phyloP scores from a whole-genome alignment of 2,113 vertebrate species.

The Megaptera novaeangliae region DNA sequence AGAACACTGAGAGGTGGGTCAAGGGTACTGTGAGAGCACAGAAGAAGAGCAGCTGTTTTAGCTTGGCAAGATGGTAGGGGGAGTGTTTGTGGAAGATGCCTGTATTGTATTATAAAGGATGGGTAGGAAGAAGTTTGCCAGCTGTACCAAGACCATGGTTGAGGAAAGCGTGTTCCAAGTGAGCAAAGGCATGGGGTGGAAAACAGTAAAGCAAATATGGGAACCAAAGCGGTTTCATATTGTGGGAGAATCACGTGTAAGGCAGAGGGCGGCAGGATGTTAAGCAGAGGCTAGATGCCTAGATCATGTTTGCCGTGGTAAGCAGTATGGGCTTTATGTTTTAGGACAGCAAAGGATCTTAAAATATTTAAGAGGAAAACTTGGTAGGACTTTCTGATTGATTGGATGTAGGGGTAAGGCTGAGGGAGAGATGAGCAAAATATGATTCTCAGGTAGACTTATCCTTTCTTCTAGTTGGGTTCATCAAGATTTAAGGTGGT shows the following conservation, averaged over 20 bases:
- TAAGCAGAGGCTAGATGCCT: not conserved
- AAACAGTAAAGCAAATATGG: not conserved
- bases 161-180: not conserved
- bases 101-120: not conserved
- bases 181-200: not conserved
- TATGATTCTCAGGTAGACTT: not conserved
- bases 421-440: not conserved
- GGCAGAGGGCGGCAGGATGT: not conserved
- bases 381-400: not conserved
- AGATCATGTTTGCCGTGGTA: not conserved
- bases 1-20: not conserved
- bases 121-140: not conserved
- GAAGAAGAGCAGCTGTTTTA: too few relatives aligned
- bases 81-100: not conserved
- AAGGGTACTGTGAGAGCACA: not conserved
- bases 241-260: not conserved
- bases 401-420: not conserved
- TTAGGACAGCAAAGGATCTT: not conserved
- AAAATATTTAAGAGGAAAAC: slow-evolving; percentile 19
- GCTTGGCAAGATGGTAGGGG: not conserved
- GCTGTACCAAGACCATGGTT: not conserved
- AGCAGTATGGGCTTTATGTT: not conserved
- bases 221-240: not conserved
- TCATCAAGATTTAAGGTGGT: not conserved
- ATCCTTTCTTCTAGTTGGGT: not conserved